Base-by-base conservation (phyloP, 2,797 vertebrate species). In the Discoglossus pictus region DNA sequence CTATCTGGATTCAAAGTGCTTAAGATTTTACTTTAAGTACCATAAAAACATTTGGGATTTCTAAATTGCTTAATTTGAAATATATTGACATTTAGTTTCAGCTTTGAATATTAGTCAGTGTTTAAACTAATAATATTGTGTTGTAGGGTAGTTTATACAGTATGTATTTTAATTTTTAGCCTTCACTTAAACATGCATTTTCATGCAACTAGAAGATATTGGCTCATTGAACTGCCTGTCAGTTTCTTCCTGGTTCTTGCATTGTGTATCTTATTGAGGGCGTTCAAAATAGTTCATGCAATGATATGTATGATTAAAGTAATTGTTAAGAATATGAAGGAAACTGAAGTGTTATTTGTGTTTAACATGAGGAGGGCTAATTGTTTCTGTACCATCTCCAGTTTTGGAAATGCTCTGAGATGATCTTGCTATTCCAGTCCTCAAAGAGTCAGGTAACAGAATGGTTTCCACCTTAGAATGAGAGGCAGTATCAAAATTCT, bases 311-410 rank as follows among this genome's bases (percentile, higher is more conserved):
- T 85, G 83, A 87, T 84, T 86, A 84, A 87, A 89, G 90, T 87
- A 86, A 92, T 87, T 84, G 85, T 84, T 86, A 85, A 77, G 78
- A 80, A 75, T 86, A 79, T 76, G 76, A 87, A 86, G 76, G 79
- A 83, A 80, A 83, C 42, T 40, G 73, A 73, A 75, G 78, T 72
- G 66, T 83, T 92, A 97, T 93, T 97, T 97, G 87, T 96, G 93
- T 78, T 92, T 91, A 72, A 98, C 88, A 0, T 92, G 94, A 36
- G 93, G 90, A 88, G 93, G 86, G 84, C 87, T 92, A 78, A 93
- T 88, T 80, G 92, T 84, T 79, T 95, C 92, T 43, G 83, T 79
- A 84, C 88, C 88, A 61, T 90, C 91, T 73, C 85, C 85, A 15
- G 89, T 76, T 74, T 86, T 86, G 61, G 80, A 84, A 73, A 86